phyloP scores from a whole-genome alignment of 1,140 invertebrate genomes.

The Panonychus citri region DNA sequence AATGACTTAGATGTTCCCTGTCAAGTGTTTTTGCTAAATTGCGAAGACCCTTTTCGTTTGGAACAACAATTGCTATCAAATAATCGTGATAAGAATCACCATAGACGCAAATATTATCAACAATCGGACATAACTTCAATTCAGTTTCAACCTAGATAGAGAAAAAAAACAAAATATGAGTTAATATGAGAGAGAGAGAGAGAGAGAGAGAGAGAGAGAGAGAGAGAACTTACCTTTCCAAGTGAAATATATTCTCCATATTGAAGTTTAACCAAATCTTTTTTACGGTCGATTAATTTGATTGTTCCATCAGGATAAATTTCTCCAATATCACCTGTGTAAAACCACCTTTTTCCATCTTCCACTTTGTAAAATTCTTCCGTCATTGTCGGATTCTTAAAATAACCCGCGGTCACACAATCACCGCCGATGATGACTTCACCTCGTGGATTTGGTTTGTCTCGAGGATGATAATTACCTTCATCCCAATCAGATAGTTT shows the following conservation, averaged over 20 bases:
- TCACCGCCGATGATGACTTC: conserved; percentile 31
- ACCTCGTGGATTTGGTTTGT: conserved; percentile 29
- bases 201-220: not conserved
- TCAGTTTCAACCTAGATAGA: conserved; percentile 2
- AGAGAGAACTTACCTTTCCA: conserved; percentile 6
- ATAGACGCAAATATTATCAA: conserved; percentile 20
- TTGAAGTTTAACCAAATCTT: conserved; percentile 78
- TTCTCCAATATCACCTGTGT: conserved; percentile 87
- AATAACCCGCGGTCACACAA: conserved; percentile 31
- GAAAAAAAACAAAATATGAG: not conserved
- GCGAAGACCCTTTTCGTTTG: conserved; percentile 40
- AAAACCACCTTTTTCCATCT: conserved; percentile 29
- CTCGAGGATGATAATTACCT: conserved; percentile 25
- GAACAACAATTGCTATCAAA: conserved; percentile 73
- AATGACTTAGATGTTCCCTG: conserved; percentile 33
- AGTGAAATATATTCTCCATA: conserved; percentile 11
- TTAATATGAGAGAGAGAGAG: not conserved
- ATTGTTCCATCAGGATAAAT: conserved; percentile 72
- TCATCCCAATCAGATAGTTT: conserved; percentile 22
- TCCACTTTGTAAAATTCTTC: conserved; percentile 27
- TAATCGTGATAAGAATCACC: conserved; percentile 34
- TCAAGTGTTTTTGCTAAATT: conserved; percentile 40
- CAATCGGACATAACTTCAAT: conserved; percentile 8
- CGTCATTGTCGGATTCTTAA: conserved; percentile 32
- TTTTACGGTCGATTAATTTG: conserved; percentile 81